Percentiles rank a stretch among this genome's conserved stretches.
Conservation (phyloP, 2,888 invertebrate genomes). For the Aplocera efformata region DNA sequence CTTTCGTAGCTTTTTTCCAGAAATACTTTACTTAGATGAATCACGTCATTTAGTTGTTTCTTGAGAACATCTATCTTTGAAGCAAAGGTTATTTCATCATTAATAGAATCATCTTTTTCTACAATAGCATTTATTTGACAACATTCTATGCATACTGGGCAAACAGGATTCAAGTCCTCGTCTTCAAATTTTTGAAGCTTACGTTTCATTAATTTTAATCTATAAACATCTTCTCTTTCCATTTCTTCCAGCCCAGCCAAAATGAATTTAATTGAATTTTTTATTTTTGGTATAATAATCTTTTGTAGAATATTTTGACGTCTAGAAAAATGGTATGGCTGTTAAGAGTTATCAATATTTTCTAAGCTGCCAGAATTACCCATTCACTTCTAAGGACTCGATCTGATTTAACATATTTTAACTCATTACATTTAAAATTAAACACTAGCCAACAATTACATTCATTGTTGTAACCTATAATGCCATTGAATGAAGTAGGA, state of each 20-base stretch:
- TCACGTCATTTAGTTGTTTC: conserved; percentile 30
- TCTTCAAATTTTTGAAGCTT: conserved; percentile 26
- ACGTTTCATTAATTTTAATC: conserved; percentile 37
- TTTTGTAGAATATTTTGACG: conserved; percentile 41
- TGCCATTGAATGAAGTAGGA: conserved; percentile 2
- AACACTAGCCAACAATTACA: neutral
- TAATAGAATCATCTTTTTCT: too few species aligned
- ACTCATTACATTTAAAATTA: neutral
- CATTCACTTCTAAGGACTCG: conserved; percentile 5
- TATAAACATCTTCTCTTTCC: conserved; percentile 42
- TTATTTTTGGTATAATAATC: conserved; percentile 41
- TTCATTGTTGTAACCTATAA: neutral
- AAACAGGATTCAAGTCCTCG: conserved; percentile 1
- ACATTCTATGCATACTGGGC: neutral
- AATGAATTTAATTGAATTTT: conserved; percentile 38
- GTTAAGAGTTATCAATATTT: neutral
- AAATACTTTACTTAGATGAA: conserved; percentile 30
- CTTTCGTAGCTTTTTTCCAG: conserved; percentile 27
- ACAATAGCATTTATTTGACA: too few species aligned
- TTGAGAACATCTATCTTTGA: conserved; percentile 29
- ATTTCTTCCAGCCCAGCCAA: conserved; percentile 42
- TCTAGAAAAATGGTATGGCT: conserved; percentile 34
- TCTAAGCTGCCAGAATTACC: conserved; percentile 7
- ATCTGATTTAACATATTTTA: neutral
- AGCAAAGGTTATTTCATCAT: conserved; percentile 1